Evolutionary conservation across 2,797 vertebrate genomes (phyloP), one percentile per base, ranked within the genome.

Genomic region (Sebastiscus tertius): DNA sequence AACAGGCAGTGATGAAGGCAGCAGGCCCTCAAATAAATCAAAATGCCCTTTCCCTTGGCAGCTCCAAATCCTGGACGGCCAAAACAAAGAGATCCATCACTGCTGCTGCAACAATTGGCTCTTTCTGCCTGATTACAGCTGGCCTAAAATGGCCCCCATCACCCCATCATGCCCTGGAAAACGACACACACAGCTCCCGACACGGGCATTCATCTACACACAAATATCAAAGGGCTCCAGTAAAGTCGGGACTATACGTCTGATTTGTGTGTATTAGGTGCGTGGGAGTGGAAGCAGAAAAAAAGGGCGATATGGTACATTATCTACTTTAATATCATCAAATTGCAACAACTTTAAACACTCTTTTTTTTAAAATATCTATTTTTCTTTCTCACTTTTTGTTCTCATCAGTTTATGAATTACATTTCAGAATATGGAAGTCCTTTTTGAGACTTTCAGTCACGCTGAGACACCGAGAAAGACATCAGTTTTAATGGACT

Each of bases 61-160:
- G 84, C 75, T 88, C 67, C 63, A 81, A 92, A 89, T 87, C 80
- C 63, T 77, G 74, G 74, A 76, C 58, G 68, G 82, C 88, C 90
- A 94, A 87, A 92, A 92, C 91, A 91, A 92, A 92, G 82, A 90
- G 82, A 93, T 90, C 81, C 79, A 93, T 91, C 90, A 92, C 79
- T 58, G 76, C 72, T 63, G 66, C 81, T 83, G 85, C 83, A 91
- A 83, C 88, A 88, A 91, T 83, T 89, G 85, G 71, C 77, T 82
- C 85, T 88, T 88, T 91, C 90, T 84, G 80, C 71, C 65, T 85
- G 89, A 94, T 93, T 91, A 91, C 83, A 89, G 88, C 72, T 80
- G 75, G 67, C 85, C 80, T 83, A 79, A 85, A 83, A 84, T 59
- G 72, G 61, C 72, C 84, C 63, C 72, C 77, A 87, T 86, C 79